These are phyloP conservation scores for Neodiprion fabricii DNA, from an alignment of 1,140 invertebrate species.

Conservation along the genomic window DNA sequence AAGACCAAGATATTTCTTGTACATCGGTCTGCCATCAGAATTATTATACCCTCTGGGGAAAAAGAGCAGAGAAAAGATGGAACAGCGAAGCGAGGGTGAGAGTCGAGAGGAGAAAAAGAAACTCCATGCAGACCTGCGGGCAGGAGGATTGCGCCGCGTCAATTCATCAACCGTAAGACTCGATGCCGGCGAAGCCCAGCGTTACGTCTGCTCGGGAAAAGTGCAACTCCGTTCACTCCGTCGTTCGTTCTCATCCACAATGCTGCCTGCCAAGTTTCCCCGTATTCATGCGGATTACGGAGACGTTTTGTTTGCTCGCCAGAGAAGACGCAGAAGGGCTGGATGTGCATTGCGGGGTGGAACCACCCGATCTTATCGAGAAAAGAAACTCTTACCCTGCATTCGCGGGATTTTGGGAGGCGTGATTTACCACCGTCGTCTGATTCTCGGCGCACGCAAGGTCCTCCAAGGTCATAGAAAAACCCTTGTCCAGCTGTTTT, in stretches of 20 bases:
- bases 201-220: conserved; percentile 11
- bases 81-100: conserved; percentile 17
- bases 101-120: conserved; percentile 17
- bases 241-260: conserved; percentile 53
- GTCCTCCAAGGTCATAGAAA: too few relatives aligned
- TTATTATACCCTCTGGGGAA: too few relatives aligned
- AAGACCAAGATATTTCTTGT: too few relatives aligned
- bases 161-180: conserved; percentile 48
- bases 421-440: too few relatives aligned
- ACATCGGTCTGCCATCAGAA: too few relatives aligned
- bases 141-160: conserved; percentile 38
- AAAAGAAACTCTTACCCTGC: neutral
- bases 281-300: neutral
- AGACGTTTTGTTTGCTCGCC: neutral
- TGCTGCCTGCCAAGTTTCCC: conserved; percentile 42
- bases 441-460: too few relatives aligned
- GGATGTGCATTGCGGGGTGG: neutral
- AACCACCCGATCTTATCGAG: neutral
- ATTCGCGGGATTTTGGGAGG: too few relatives aligned
- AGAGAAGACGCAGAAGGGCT: neutral
- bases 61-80: conserved; percentile 28
- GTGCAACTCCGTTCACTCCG: conserved; percentile 37
- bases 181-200: conserved; percentile 4
- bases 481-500: too few relatives aligned
- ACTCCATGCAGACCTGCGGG: neutral